Percentiles rank a stretch among this genome's conserved stretches.
Evolutionary conservation across 2,888 invertebrate species (phyloP).

Genomic region (Stramonita haemastoma): DNA sequence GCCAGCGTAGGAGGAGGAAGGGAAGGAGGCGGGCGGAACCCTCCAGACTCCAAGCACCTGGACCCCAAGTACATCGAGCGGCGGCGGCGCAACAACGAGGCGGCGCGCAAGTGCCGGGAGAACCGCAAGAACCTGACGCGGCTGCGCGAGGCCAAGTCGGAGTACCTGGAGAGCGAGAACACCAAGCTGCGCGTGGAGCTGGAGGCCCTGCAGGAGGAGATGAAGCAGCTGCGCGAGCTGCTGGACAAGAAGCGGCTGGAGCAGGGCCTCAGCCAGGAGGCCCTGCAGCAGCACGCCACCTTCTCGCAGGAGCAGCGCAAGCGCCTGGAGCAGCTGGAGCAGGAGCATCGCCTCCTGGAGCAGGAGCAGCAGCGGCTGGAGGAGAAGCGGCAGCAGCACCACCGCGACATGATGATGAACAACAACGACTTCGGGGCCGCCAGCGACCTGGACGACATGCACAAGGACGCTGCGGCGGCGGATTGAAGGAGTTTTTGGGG

Average conservation of each 20-base stretch:
- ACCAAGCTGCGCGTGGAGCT: slow-evolving; percentile 85
- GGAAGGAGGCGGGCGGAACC: slow-evolving; percentile 29
- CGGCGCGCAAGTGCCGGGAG: slow-evolving; percentile 78
- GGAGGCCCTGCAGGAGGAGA: slow-evolving; percentile 92
- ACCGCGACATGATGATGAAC: neutral
- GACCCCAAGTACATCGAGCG: slow-evolving; percentile 77
- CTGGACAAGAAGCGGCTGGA: slow-evolving; percentile 71
- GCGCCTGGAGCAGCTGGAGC: slow-evolving; percentile 15
- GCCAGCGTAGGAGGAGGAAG: slow-evolving; percentile 16
- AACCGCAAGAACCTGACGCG: slow-evolving; percentile 77
- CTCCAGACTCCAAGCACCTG: slow-evolving; percentile 51
- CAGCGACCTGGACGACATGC: neutral
- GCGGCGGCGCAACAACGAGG: slow-evolving; percentile 78
- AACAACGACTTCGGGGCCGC: slow-evolving; percentile 12
- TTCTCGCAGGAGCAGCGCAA: slow-evolving; percentile 4
- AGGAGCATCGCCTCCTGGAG: slow-evolving; percentile 25
- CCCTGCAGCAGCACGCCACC: neutral
- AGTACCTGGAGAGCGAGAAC: slow-evolving; percentile 77
- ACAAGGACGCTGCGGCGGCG: neutral
- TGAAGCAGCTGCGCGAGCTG: slow-evolving; percentile 87
- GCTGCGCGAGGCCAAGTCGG: slow-evolving; percentile 75
- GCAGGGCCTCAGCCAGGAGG: slow-evolving; percentile 48
- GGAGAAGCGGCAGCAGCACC: slow-evolving; percentile 10
- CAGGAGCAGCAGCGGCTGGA: slow-evolving; percentile 25
- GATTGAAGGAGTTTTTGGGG: too few species aligned